A percentile compares a stretch with the other conserved stretches of the same genome.
These are phyloP conservation scores for Lithosia quadra DNA, from an alignment of 2,888 invertebrate genomes.

Conservation along the genomic window DNA sequence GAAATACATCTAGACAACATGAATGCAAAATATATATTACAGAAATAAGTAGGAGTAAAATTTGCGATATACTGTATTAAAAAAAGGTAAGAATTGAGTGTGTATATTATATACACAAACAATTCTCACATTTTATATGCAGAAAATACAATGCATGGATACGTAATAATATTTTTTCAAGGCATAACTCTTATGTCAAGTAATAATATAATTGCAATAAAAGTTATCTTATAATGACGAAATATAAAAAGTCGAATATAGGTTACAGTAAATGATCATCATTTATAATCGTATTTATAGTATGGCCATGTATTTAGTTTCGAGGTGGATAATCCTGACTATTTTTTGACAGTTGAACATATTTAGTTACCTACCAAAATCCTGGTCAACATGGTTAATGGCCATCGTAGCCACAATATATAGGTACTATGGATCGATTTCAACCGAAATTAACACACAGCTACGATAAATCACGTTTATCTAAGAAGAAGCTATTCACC, in stretches of 20 bases:
- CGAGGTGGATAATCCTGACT: not conserved
- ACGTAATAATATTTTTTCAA: slow-evolving; percentile 10
- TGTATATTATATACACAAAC: not conserved
- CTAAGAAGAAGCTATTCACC: no score
- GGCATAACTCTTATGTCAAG: not conserved
- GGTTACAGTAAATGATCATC: slow-evolving; percentile 10
- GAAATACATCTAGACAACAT: no score
- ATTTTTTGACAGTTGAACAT: no score
- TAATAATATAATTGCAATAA: not conserved
- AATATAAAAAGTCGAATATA: slow-evolving; percentile 5
- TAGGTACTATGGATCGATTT: no score
- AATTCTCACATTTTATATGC: not conserved
- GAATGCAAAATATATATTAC: no score
- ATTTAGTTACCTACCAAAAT: no score
- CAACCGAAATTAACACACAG: no score
- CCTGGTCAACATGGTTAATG: no score
- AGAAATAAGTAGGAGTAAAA: not conserved
- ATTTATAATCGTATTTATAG: slow-evolving; percentile 8
- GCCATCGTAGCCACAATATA: no score
- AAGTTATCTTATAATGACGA: not conserved
- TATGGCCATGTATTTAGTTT: not conserved
- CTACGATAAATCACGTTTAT: no score
- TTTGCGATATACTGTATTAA: slow-evolving; percentile 1
- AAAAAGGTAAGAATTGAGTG: no score
- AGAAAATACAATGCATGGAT: slow-evolving; percentile 5